phyloP scores from a whole-genome alignment of 2,888 invertebrate genomes.

The Coleophora flavipennella region DNA sequence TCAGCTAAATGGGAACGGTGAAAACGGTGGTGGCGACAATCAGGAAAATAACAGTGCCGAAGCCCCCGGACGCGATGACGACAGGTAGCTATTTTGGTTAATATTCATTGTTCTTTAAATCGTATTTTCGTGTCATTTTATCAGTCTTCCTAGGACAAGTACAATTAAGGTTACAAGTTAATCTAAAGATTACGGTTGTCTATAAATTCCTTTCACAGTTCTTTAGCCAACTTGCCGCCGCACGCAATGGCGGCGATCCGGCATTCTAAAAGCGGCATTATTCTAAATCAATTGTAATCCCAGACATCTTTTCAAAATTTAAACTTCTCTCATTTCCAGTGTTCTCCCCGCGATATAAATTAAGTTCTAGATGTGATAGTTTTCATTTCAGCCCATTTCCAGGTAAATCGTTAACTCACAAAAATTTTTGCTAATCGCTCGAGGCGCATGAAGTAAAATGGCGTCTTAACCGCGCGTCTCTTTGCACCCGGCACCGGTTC shows the following conservation, averaged over 20 bases:
- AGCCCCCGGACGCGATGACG: slow-evolving; percentile 85
- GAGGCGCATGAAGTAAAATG: slow-evolving; percentile 69
- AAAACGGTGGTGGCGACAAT: slow-evolving; percentile 79
- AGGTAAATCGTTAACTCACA: slow-evolving; percentile 32
- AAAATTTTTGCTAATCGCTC: slow-evolving; percentile 42
- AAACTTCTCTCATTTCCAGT: slow-evolving; percentile 47
- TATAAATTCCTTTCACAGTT: slow-evolving; percentile 36
- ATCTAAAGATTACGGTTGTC: slow-evolving; percentile 11
- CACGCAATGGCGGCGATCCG: slow-evolving; percentile 62
- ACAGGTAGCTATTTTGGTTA: slow-evolving; percentile 70
- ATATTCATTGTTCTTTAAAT: slow-evolving; percentile 5
- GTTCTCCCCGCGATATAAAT: slow-evolving; percentile 44
- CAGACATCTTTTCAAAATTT: slow-evolving; percentile 61
- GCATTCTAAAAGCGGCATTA: slow-evolving; percentile 50
- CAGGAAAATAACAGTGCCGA: slow-evolving; percentile 82
- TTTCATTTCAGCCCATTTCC: slow-evolving; percentile 58
- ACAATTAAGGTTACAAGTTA: slow-evolving; percentile 4
- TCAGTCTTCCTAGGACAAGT: slow-evolving; percentile 1
- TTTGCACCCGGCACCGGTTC: slow-evolving; percentile 55
- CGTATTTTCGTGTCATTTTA: not conserved
- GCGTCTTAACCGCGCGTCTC: slow-evolving; percentile 65
- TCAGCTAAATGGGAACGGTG: slow-evolving; percentile 74
- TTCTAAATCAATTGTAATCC: slow-evolving; percentile 54
- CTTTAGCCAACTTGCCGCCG: slow-evolving; percentile 27
- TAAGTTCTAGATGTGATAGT: slow-evolving; percentile 47